Evolutionary conservation across 2,888 invertebrate genomes (phyloP), one percentile per base, ranked within the genome.

Genomic region (Hyalella azteca): DNA sequence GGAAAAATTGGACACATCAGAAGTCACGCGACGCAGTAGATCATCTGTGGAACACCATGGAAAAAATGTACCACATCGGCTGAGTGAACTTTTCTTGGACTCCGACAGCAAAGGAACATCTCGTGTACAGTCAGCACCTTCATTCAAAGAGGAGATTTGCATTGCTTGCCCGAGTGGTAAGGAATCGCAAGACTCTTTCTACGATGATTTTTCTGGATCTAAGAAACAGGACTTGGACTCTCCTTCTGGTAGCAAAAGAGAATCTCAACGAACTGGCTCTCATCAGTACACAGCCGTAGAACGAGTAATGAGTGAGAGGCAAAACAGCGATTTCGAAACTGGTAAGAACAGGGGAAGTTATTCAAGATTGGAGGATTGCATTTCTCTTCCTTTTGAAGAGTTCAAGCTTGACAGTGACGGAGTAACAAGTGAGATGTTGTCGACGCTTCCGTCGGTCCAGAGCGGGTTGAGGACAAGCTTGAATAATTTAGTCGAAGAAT

Each of bases 401-500:
- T 66, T 15, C 13, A n/a, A 36, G 11, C 36, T 15, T 2, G 36
- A 36, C 22, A 66, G 19, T 66, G 19, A 15, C 66, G 54, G 26
- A 22, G 9, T 29, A 54, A 22, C 29, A 22, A 29, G 22, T 22
- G 26, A 11, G 15, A 54, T 26, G 22, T 2, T 29, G 5, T 54
- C 54, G 19, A 54, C 22, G 22, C 36, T 66, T 1, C 66, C 66
- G 7, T 0, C 66, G 36, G 66, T 66, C 13, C 36, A 66, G 15
- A 36, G 66, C 45, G 40, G 75, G 11, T 32, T 36, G 22, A 75
- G 75, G n/a, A 75, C 75, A 7, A 75, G 75, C 45, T 41, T 75
- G 45, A 75, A 75, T 41, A 75, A 75, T 26, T 48, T 75, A 26
- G 75, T 75, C 4, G 41, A 75, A 29, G 75, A 75, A 48, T 75